Evolutionary conservation across 2,797 vertebrate species (phyloP), one percentile per base, ranked within the genome.

Genomic region (Ataeniobius toweri): DNA sequence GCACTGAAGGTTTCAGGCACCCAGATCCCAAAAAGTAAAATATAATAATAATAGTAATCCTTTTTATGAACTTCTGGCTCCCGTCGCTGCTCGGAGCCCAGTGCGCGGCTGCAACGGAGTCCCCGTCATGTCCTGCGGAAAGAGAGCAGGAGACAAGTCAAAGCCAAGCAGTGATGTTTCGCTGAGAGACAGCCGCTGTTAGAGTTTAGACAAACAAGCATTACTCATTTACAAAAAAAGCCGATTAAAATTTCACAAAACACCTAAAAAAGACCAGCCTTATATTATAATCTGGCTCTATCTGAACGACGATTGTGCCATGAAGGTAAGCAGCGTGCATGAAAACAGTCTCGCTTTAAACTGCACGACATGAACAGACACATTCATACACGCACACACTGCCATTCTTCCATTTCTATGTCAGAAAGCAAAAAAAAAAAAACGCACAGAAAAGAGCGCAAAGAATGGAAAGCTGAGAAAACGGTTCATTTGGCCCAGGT

Each of bases 51-150:
- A 93, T 96, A 95, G 8, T 96, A 96, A 95, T 94, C 95, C 91
- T 91, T 94, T 93, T 94, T 95, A 94, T 93, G 94, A 95, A 94
- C 94, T 95, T 93, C 89, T 90, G 79, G 86, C 89, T 94, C 92
- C 91, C 89, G 91, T 94, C 90, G 93, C 91, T 86, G 93, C 91
- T 85, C 88, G 91, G 90, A 94, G 93, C 89, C 89, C 88, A 91
- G 89, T 91, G 92, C 89, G 85, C 91, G 85, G 86, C 71, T 85
- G 90, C 93, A 93, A 92, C 93, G 83, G 94, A 83, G 92, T 93
- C 89, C 94, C 91, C 88, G 87, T 93, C 95, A 96, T 95, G 94
- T 94, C 94, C 95, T 96, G 89, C 91, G 86, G 91, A 91, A 81
- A 89, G 89, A 83, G 86, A 91, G 88, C 89, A 88, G 87, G 86